Evolutionary conservation across 2,888 invertebrate genomes (phyloP), one percentile per base, ranked within the genome.

Genomic region (Chironomus tentans): DNA sequence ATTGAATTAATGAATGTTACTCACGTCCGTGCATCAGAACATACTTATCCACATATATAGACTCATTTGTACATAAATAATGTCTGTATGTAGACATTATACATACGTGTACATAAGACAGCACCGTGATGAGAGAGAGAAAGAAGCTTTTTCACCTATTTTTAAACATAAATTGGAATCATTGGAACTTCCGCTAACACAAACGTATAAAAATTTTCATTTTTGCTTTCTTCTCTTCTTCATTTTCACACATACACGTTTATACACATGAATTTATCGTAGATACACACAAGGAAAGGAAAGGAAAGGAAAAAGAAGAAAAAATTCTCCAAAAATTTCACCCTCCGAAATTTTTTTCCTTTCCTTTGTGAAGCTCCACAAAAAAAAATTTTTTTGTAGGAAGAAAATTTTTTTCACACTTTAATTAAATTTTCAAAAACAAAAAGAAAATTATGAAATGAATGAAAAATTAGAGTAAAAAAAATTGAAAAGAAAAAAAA

Each of bases 131-230:
- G 48, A 48, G n/a, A 24, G 22, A 24, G 50, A 50, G 38, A n/a
- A 56, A 71, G 71, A 61, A 61, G 61, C 61, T 70, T 21, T 70
- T 70, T 71, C 71, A 71, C 71, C 71, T 71, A 71, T 71, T 71
- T 71, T 71, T 61, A 73, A 73, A 38, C 62, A 73, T 71, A 22
- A 71, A 62, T 24, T 73, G 61, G 72, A 73, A 62, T 62, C 72
- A 73, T 62, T 73, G 72, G 56, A 73, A 73, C 62, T 73, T 73
- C 62, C 72, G 61, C 38, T 73, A 56, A 73, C 72, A 62, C 71
- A 24, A 71, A n/a, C 22, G 21, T 47, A 70, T 22, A 48, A 7
- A 38, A 38, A 4, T 38, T 38, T 38, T 10, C 38, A 7, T 38
- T 38, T 38, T 38, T 38, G 38, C 38, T 38, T 38, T 38, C 38